Evolutionary conservation across 2,888 invertebrate genomes (phyloP), one percentile per base, ranked within the genome.

Genomic region (Lasioglossum oenotherae): DNA sequence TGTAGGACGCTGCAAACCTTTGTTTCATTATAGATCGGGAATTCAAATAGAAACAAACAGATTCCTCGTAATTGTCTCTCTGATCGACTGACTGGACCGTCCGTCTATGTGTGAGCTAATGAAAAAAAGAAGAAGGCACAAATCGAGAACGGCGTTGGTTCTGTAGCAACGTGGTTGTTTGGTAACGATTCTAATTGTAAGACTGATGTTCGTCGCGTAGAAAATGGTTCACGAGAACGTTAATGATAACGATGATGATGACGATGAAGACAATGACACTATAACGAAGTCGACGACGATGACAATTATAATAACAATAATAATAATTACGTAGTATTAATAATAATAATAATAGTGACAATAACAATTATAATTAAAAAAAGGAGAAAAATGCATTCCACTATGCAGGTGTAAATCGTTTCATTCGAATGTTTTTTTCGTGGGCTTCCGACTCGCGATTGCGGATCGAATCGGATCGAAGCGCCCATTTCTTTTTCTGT

Each of bases 351-450:
- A 23, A 79, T 78, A 73, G 46, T 41, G 78, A 44, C 64, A 67
- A 77, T 64, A 73, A 74, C 41, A 82, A 82, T 49, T 72, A 64
- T 53, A 38, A 72, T 69, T 72, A 38, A 80, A 75, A 71, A 74
- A 49, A 74, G 71, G 75, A 78, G 88, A 90, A 93, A 69, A 93
- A 93, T 93, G 93, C 93, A 92, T 91, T 88, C 90, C 86, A 91
- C 83, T 88, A 69, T 86, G 90, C 84, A 86, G 82, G 60, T 78
- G 82, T 69, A 76, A 87, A 87, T 83, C 69, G 53, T 81, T 81
- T 74, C 78, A 73, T 85, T 86, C 79, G 78, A 82, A 76, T 84
- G 80, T 82, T 84, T 87, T 74, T 81, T 84, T 82, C 16, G 19
- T 16, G 10, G 12, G 53, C 35, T 23, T 35, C 10, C 35, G 38